Evolutionary conservation across 2,113 vertebrate genomes (phyloP).

Genomic region (Leucopsar rothschildi): DNA sequence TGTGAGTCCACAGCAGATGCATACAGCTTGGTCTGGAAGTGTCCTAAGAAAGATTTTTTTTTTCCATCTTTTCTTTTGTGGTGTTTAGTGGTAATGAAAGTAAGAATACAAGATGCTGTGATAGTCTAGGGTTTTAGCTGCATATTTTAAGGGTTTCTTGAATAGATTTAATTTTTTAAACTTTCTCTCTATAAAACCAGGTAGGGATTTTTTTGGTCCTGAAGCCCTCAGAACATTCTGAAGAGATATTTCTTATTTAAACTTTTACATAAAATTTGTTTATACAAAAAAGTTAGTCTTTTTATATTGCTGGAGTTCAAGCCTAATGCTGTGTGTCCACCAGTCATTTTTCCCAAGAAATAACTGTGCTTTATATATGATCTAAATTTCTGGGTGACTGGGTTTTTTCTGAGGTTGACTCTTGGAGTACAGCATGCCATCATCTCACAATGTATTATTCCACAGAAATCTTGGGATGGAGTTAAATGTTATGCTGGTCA

Average conservation of each 20-base stretch:
- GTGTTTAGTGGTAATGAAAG: not conserved
- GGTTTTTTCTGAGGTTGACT: not conserved
- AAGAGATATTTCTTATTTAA: not conserved
- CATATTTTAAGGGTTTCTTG: not conserved
- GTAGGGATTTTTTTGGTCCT: not conserved
- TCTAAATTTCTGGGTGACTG: not conserved
- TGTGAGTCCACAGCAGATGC: not conserved
- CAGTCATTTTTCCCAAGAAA: not conserved
- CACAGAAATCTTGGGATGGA: conserved; percentile 4
- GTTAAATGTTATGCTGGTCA: conserved; percentile 15
- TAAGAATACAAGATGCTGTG: not conserved
- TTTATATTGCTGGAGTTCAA: not conserved
- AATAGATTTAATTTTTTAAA: not conserved
- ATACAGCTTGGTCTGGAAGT: not conserved
- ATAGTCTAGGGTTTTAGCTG: not conserved
- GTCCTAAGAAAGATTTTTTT: not conserved
- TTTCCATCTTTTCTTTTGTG: not conserved
- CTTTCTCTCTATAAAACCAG: not conserved
- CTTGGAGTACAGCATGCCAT: not conserved
- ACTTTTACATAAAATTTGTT: not conserved
- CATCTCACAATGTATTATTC: not conserved
- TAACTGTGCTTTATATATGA: not conserved
- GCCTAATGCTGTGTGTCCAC: not conserved
- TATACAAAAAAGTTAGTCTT: not conserved
- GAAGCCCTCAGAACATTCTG: not conserved